Evolutionary conservation across 2,797 vertebrate species (phyloP).

Genomic region (Pipistrellus pygmaeus): DNA sequence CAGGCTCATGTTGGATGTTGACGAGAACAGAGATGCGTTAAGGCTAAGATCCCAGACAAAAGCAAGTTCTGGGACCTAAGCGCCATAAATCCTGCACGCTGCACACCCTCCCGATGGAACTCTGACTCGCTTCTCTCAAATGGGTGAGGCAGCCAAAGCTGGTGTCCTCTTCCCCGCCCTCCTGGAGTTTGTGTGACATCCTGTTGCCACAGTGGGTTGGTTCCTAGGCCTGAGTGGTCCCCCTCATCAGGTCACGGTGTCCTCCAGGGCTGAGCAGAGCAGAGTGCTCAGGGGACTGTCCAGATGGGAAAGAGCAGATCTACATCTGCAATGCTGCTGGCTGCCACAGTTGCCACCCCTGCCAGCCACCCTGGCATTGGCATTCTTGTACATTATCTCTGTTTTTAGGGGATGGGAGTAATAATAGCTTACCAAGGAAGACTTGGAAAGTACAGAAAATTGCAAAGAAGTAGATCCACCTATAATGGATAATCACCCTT

Average conservation of each 20-base stretch:
- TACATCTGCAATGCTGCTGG: background rate
- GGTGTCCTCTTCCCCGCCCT: rapidly evolving
- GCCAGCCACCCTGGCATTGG: background rate
- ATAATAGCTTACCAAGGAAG: background rate
- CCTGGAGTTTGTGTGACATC: background rate
- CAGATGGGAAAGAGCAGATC: background rate
- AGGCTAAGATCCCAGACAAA: background rate
- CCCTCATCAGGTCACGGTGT: background rate
- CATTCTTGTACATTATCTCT: background rate
- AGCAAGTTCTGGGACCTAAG: background rate
- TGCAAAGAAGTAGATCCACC: background rate
- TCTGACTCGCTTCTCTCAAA: background rate
- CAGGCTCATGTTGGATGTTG: rapidly evolving
- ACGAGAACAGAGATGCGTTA: rapidly evolving
- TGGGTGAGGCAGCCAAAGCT: background rate
- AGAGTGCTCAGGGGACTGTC: background rate
- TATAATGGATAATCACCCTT: background rate
- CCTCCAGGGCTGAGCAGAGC: background rate
- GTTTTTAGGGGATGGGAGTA: background rate
- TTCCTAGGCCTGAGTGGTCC: background rate
- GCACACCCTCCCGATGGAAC: background rate
- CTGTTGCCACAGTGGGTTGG: background rate
- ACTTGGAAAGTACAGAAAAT: slow-evolving; percentile 20
- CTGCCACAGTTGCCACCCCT: background rate
- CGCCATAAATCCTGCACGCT: background rate